A percentile compares a stretch with the other conserved stretches of the same genome.
phyloP scores from a whole-genome alignment of 1,140 invertebrate species.

The Neotoxoptera formosana region DNA sequence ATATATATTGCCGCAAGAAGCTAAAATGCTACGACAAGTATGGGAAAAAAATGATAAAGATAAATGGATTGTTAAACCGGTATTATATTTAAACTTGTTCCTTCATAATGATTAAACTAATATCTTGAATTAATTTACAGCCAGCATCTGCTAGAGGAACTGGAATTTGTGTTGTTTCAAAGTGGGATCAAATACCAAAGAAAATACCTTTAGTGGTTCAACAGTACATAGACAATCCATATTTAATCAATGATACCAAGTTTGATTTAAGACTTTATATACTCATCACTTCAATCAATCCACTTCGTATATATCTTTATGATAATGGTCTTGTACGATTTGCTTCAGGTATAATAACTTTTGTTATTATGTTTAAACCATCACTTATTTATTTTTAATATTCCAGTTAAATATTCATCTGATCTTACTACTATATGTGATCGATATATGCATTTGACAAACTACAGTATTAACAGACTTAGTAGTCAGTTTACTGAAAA shows the following conservation, averaged over 20 bases:
- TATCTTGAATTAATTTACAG: constrained; percentile 62
- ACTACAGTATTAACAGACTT: constrained; percentile 96
- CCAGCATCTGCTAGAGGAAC: constrained; percentile 94
- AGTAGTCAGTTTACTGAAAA: constrained; percentile 86
- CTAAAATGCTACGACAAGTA: constrained; percentile 79
- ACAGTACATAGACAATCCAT: constrained; percentile 84
- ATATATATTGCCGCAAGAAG: constrained; percentile 89
- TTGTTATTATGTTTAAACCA: not conserved
- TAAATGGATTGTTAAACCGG: constrained; percentile 85
- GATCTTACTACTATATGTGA: constrained; percentile 82
- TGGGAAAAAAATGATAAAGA: constrained; percentile 80
- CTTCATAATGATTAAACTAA: not conserved
- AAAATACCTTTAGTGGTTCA: constrained; percentile 90
- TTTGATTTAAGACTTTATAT: constrained; percentile 94
- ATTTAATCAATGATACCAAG: constrained; percentile 92
- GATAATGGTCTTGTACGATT: constrained; percentile 94
- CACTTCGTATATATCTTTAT: constrained; percentile 90
- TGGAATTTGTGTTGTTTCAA: constrained; percentile 92
- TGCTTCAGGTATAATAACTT: constrained; percentile 74
- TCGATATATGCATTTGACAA: constrained; percentile 97
- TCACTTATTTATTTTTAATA: constrained; percentile 45
- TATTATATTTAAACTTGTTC: constrained; percentile 63
- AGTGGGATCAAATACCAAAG: constrained; percentile 92
- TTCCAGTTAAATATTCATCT: constrained; percentile 81
- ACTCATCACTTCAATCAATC: constrained; percentile 92